These are phyloP conservation scores for Volucella zonaria DNA, from an alignment of 2,888 invertebrate species.

Conservation along the genomic window DNA sequence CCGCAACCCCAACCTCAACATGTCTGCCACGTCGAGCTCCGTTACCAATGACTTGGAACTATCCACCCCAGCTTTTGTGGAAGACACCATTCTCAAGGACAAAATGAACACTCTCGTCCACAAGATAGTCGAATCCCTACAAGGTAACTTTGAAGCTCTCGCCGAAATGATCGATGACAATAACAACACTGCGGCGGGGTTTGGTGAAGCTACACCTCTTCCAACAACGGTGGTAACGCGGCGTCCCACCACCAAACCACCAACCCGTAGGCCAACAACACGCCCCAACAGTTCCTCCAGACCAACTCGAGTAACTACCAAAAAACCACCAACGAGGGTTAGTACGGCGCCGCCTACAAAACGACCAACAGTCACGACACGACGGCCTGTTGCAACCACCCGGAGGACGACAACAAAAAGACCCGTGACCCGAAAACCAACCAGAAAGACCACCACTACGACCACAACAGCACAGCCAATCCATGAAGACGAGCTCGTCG, in stretches of 20 bases:
- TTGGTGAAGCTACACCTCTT: conserved; percentile 63
- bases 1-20: conserved; percentile 91
- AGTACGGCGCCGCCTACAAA: conserved; percentile 76
- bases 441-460: conserved; percentile 78
- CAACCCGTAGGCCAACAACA: conserved; percentile 78
- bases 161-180: conserved; percentile 89
- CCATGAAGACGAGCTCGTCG: conserved; percentile 78
- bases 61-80: conserved; percentile 90
- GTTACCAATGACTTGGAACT: conserved; percentile 86
- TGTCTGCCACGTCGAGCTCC: conserved; percentile 84
- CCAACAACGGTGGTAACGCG: conserved; percentile 75
- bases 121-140: conserved; percentile 91
- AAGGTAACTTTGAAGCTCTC: conserved; percentile 91
- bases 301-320: conserved; percentile 79
- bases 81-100: conserved; percentile 89
- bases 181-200: conserved; percentile 79
- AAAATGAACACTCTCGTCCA: conserved; percentile 92
- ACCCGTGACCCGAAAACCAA: conserved; percentile 78
- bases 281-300: conserved; percentile 74
- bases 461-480: conserved; percentile 77
- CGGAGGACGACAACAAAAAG: conserved; percentile 81
- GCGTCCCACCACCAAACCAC: conserved; percentile 77
- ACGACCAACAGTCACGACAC: conserved; percentile 77
- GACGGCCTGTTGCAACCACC: conserved; percentile 78
- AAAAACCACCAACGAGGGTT: conserved; percentile 79